Conservation (phyloP, 2,888 invertebrate species). For the Platyscelio sp. region DNA sequence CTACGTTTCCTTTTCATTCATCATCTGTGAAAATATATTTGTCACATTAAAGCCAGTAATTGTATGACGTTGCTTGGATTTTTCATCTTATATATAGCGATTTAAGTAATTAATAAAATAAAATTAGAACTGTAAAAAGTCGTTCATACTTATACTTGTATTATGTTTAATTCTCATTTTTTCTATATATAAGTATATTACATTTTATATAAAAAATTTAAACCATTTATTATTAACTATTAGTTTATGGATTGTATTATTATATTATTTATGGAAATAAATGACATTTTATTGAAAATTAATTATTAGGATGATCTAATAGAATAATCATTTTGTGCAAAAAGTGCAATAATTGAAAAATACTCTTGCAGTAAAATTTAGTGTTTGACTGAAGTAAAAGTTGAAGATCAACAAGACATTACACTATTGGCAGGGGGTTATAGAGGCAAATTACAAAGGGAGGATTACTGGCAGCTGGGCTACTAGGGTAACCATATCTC, state of each 20-base stretch:
- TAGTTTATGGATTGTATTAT: too few relatives aligned
- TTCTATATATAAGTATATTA: too few relatives aligned
- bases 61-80: conserved; percentile 9
- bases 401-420: conserved; percentile 72
- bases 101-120: neutral
- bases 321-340: too few relatives aligned
- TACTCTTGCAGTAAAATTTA: conserved; percentile 33
- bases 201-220: too few relatives aligned
- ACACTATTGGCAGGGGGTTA: conserved; percentile 83
- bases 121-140: neutral
- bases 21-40: conserved; percentile 51
- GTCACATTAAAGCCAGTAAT: conserved; percentile 50
- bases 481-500: conserved; percentile 82
- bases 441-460: conserved; percentile 85
- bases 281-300: too few relatives aligned
- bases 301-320: too few relatives aligned
- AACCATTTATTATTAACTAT: too few relatives aligned
- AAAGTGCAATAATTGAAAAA: too few relatives aligned
- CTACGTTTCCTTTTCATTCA: conserved; percentile 61
- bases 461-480: conserved; percentile 86
- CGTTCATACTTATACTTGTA: too few relatives aligned
- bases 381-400: conserved; percentile 56
- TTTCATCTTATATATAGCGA: neutral
- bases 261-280: too few relatives aligned
- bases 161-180: too few relatives aligned